phyloP scores from a whole-genome alignment of 2,888 invertebrate genomes.

The Lysandra bellargus region DNA sequence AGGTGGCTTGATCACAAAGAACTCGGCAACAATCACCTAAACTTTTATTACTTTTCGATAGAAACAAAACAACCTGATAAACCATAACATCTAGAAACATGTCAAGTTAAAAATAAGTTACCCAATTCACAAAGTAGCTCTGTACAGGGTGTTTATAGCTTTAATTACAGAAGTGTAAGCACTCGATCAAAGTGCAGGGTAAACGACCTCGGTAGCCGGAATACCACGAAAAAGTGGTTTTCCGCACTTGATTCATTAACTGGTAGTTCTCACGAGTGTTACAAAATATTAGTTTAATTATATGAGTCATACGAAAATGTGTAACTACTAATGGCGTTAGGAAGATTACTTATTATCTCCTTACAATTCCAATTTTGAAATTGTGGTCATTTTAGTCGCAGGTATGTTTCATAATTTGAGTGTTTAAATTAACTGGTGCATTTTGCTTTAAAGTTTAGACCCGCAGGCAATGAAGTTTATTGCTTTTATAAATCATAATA shows the following conservation, averaged over 20 bases:
- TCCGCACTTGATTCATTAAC: constrained; percentile 20
- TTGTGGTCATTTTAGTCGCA: too few relatives aligned
- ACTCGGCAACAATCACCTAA: too few relatives aligned
- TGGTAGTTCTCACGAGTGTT: constrained; percentile 14
- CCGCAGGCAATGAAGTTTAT: too few relatives aligned
- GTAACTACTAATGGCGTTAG: not conserved
- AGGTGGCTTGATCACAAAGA: too few relatives aligned
- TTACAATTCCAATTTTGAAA: too few relatives aligned
- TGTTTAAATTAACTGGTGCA: too few relatives aligned
- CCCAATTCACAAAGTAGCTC: not conserved
- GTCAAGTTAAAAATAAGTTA: not conserved
- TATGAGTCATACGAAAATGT: not conserved
- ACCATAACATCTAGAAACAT: not conserved
- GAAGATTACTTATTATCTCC: too few relatives aligned
- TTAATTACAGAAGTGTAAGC: constrained; percentile 16
- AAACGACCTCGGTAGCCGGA: constrained; percentile 4
- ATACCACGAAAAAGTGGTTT: constrained; percentile 24
- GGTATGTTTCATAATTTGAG: too few relatives aligned
- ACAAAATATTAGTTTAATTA: constrained; percentile 10
- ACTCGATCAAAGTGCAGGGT: not conserved
- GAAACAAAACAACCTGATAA: not conserved
- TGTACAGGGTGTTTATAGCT: not conserved
- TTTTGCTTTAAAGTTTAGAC: too few relatives aligned
- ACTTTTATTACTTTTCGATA: too few relatives aligned
- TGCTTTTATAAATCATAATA: too few relatives aligned